Evolutionary conservation across 2,113 vertebrate species (phyloP), one percentile per base, ranked within the genome.

Genomic region (Catharus minimus): DNA sequence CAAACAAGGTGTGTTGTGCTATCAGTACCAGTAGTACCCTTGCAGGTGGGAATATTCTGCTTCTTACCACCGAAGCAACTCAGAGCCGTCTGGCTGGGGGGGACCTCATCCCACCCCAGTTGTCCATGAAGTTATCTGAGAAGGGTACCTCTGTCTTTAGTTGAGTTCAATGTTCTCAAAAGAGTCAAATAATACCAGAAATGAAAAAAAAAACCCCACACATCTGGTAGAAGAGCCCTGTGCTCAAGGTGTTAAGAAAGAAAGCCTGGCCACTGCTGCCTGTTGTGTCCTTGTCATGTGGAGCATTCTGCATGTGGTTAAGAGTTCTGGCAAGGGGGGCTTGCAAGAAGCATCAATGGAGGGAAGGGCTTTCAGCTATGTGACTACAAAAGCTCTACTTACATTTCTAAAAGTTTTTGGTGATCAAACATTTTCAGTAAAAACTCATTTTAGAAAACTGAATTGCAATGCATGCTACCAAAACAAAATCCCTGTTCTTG

Each of bases 331-430:
- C 72, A 80, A 82, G 56, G 56, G 55, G 77, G n/a, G 24, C 33
- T 83, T 94, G 84, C 62, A 85, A 86, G 88, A 94, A 95, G 87
- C 87, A 89, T 77, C 77, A 56, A 41, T 86, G 79, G 74, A 92
- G 79, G 87, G 82, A 95, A 96, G 66, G 62, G 28, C 38, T 73
- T 95, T 94, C 68, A 84, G 50, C 90, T 92, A 85, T 17, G 32
- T 92, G 62, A 80, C 93, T 95, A 96, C 80, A 96, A 97, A 96
- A 96, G 82, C 85, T 90, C 91, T 94, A 96, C 55, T 68, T 96
- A 91, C 44, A 74, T 88, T 91, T 89, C 82, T 95, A 96, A 95
- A 86, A 53, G 52, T 64, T 96, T 93, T 78, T 86, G 64, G 87
- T 87, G 92, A 86, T 86, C 80, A 68, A 91, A 95, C 18, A 43